Evolutionary conservation across 2,797 vertebrate species (phyloP).

Genomic region (Clarias laeviceps): DNA sequence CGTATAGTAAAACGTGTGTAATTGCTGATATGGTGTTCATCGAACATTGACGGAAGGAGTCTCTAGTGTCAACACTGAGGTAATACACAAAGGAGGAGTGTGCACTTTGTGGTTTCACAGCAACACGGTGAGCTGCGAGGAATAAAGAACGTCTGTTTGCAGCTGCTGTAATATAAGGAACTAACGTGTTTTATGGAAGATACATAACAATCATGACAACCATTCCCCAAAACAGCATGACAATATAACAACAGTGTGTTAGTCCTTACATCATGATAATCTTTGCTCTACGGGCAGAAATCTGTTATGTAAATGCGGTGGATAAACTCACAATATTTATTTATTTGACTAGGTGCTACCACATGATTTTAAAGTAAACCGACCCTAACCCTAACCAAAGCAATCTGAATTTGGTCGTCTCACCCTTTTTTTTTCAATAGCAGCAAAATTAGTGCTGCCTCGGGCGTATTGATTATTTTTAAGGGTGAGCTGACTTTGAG

Average conservation of each 20-base stretch:
- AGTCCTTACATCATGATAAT: not conserved
- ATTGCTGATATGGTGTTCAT: not conserved
- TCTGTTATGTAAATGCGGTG: not conserved
- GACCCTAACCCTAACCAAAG: too few species aligned
- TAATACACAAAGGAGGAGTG: not conserved
- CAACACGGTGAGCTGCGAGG: not conserved
- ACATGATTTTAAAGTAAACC: not conserved
- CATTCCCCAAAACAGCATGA: not conserved
- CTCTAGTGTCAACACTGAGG: not conserved
- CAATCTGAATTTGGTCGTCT: not conserved
- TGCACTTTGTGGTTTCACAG: not conserved
- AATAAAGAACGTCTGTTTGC: not conserved
- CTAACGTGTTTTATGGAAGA: not conserved
- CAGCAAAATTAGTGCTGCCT: constrained; percentile 20
- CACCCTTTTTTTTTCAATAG: not conserved
- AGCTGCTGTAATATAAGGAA: not conserved
- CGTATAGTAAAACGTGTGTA: not conserved
- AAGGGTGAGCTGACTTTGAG: constrained; percentile 41
- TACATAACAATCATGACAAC: not conserved
- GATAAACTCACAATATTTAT: not conserved
- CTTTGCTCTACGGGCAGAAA: not conserved
- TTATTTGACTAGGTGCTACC: not conserved
- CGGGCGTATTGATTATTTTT: constrained; percentile 42
- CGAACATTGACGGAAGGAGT: not conserved
- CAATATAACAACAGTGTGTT: not conserved